These are phyloP conservation scores for Tetheella fluctuosa DNA, from an alignment of 2,888 invertebrate species.

Conservation along the genomic window DNA sequence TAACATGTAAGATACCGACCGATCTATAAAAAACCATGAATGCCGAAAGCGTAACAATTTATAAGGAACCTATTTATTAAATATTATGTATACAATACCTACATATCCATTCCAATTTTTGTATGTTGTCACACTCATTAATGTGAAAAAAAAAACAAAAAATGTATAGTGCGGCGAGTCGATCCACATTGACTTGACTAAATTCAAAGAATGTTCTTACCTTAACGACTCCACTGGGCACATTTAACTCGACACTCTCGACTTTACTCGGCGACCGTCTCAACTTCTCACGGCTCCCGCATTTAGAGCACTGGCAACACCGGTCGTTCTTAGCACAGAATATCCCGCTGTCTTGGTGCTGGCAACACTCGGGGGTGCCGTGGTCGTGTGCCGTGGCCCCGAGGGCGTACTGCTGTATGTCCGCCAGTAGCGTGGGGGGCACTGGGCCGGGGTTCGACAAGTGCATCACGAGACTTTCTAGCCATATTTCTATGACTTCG, in stretches of 20 bases:
- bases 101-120: too few relatives aligned
- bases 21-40: too few relatives aligned
- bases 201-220: too few relatives aligned
- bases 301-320: slow-evolving; percentile 19
- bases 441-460: slow-evolving; percentile 86
- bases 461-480: slow-evolving; percentile 90
- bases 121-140: too few relatives aligned
- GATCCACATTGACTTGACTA: too few relatives aligned
- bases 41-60: too few relatives aligned
- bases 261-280: slow-evolving; percentile 44
- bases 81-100: too few relatives aligned
- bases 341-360: slow-evolving; percentile 19
- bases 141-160: not conserved
- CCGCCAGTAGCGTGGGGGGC: slow-evolving; percentile 88
- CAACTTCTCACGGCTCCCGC: slow-evolving; percentile 24
- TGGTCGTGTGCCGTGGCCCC: slow-evolving; percentile 79
- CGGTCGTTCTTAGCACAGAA: not conserved
- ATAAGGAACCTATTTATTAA: too few relatives aligned
- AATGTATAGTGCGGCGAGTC: too few relatives aligned
- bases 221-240: slow-evolving; percentile 44
- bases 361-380: slow-evolving; percentile 71
- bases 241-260: slow-evolving; percentile 36
- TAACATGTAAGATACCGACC: too few relatives aligned
- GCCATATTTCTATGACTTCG: slow-evolving; percentile 95
- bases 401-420: slow-evolving; percentile 88